phyloP scores from a whole-genome alignment of 2,797 vertebrate species.

The Pangasius krempfi region DNA sequence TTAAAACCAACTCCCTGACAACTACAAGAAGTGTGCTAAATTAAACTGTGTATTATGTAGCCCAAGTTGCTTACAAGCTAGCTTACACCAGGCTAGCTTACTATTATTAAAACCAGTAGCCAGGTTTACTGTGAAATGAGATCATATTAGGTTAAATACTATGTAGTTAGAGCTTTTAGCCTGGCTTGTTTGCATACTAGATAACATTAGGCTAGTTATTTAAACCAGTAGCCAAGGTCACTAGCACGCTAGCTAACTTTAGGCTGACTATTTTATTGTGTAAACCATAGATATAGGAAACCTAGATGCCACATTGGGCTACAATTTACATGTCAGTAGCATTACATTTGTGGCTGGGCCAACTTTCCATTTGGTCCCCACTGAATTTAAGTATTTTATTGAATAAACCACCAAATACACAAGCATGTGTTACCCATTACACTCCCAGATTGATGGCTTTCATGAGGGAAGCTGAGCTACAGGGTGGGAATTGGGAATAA shows the following conservation, averaged over 20 bases:
- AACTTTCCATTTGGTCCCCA: background rate
- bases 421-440: background rate
- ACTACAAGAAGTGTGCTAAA: background rate
- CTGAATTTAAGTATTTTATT: background rate
- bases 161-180: background rate
- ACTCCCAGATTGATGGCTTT: background rate
- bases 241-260: background rate
- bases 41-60: background rate
- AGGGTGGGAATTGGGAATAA: background rate
- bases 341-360: background rate
- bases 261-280: background rate
- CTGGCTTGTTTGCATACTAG: background rate
- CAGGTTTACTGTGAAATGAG: background rate
- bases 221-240: background rate
- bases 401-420: background rate
- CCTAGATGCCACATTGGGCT: background rate
- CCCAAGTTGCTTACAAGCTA: background rate
- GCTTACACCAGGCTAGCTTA: background rate
- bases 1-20: background rate
- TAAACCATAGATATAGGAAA: background rate
- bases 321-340: background rate
- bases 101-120: background rate
- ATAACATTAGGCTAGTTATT: background rate
- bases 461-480: background rate
- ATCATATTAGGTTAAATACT: background rate